phyloP scores from a whole-genome alignment of 1,140 invertebrate genomes.

The Physella acuta region DNA sequence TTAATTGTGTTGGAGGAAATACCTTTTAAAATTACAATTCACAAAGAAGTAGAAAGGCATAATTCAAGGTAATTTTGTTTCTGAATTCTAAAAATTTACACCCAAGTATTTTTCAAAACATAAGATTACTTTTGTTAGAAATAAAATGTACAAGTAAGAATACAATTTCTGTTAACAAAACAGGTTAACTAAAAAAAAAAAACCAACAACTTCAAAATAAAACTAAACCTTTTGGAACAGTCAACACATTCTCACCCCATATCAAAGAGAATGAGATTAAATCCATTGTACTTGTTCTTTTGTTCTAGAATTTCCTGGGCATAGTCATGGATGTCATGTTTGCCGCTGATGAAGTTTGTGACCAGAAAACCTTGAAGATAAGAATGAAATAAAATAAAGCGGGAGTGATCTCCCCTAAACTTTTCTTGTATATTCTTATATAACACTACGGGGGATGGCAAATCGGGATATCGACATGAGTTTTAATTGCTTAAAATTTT shows the following conservation, averaged over 20 bases:
- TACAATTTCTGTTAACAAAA: neutral
- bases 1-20: too few species aligned
- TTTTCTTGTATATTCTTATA: too few species aligned
- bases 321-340: slow-evolving; percentile 2
- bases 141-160: neutral
- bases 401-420: too few species aligned
- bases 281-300: slow-evolving; percentile 19
- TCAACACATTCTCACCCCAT: slow-evolving; percentile 6
- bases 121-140: neutral
- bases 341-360: slow-evolving; percentile 1
- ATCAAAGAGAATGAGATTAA: slow-evolving; percentile 22
- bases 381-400: neutral
- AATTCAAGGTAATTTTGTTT: neutral
- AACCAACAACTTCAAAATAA: neutral
- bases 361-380: slow-evolving; percentile 8
- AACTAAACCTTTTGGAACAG: neutral
- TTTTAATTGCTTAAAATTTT: too few species aligned
- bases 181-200: neutral
- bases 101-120: neutral
- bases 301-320: neutral
- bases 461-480: too few species aligned
- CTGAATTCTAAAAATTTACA: neutral
- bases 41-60: too few species aligned
- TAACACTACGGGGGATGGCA: too few species aligned
- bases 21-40: too few species aligned